A percentile compares a stretch with the other conserved stretches of the same genome.
phyloP scores from a whole-genome alignment of 2,113 vertebrate genomes.

The Argyrosomus japonicus region DNA sequence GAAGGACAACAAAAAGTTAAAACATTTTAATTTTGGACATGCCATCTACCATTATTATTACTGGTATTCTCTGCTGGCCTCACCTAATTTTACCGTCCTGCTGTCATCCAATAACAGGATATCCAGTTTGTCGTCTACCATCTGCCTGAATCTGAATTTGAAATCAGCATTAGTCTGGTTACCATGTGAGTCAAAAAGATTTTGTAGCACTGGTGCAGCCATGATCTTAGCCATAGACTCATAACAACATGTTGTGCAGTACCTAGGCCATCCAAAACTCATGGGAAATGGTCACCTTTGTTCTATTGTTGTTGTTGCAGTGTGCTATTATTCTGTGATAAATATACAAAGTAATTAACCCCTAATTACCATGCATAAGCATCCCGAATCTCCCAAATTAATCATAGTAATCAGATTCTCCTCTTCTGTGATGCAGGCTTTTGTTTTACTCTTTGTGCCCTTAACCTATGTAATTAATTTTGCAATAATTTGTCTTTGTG shows the following conservation, averaged over 20 bases:
- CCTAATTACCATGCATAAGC: constrained; percentile 59
- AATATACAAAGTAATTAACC: constrained; percentile 69
- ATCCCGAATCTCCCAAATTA: constrained; percentile 70
- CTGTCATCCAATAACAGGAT: too few species aligned
- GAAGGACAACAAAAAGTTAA: too few species aligned
- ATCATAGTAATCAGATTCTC: constrained; percentile 73
- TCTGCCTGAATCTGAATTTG: too few species aligned
- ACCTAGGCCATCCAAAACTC: neutral
- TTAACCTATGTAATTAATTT: constrained; percentile 75
- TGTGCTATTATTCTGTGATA: constrained; percentile 22
- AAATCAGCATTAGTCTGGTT: too few species aligned
- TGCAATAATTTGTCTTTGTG: constrained; percentile 55
- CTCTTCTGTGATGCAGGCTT: constrained; percentile 53
- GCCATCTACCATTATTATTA: too few species aligned
- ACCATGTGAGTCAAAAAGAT: too few species aligned
- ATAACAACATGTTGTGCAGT: neutral
- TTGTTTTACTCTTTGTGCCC: constrained; percentile 71
- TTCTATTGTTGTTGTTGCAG: constrained; percentile 18
- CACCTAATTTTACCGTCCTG: too few species aligned
- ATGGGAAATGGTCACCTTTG: constrained; percentile 35
- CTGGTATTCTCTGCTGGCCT: too few species aligned
- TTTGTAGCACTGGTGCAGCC: neutral
- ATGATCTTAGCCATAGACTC: neutral
- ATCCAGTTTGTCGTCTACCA: too few species aligned
- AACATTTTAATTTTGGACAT: too few species aligned